A percentile compares a stretch with the other conserved stretches of the same genome.
Conservation (phyloP, 2,888 invertebrate genomes). For the Lithophane leautieri region DNA sequence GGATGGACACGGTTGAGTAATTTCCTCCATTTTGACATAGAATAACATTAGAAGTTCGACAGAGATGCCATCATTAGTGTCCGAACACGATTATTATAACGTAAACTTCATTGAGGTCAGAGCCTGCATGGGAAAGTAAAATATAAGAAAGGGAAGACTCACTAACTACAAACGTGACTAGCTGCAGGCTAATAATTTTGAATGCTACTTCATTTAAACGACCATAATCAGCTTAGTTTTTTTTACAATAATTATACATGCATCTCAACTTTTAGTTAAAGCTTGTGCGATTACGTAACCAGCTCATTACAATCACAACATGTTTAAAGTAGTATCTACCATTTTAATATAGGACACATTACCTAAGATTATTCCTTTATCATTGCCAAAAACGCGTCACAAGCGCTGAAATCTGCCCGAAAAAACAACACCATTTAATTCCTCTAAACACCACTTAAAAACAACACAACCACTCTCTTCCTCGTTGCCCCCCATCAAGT, state of each 20-base stretch:
- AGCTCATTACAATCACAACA: neutral
- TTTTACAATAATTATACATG: neutral
- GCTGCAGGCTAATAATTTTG: neutral
- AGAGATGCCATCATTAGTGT: neutral
- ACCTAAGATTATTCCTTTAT: neutral
- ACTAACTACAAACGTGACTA: too few species aligned
- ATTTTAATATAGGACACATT: neutral
- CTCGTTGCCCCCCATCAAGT: constrained; percentile 51
- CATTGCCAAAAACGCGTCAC: neutral
- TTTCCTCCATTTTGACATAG: constrained; percentile 46
- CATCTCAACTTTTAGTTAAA: neutral
- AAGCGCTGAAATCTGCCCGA: neutral
- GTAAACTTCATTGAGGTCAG: neutral
- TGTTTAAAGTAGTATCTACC: neutral
- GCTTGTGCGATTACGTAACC: too few species aligned
- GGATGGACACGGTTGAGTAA: constrained; percentile 59
- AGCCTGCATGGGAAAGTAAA: neutral
- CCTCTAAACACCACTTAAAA: constrained; percentile 16
- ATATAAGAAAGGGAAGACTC: neutral
- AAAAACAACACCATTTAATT: neutral
- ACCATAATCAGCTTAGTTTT: neutral
- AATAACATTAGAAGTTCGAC: constrained; percentile 5
- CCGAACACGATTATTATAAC: neutral
- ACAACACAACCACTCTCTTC: constrained; percentile 32
- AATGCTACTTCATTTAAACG: neutral